Evolutionary conservation across 2,113 vertebrate genomes (phyloP).

Genomic region (Alaudala cheleensis): DNA sequence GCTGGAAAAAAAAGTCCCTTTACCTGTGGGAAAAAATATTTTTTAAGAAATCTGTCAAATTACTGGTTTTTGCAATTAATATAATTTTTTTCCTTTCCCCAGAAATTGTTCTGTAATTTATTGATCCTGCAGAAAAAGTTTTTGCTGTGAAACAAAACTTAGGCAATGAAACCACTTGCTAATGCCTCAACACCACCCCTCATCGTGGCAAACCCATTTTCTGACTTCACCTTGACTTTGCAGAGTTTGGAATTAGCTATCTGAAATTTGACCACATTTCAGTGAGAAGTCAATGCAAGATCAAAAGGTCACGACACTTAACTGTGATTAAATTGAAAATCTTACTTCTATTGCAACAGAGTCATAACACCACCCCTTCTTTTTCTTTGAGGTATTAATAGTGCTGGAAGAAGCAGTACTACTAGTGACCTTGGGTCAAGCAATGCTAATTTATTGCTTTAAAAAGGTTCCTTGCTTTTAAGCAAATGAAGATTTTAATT

Average conservation of each 20-base stretch:
- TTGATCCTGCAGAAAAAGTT: background rate
- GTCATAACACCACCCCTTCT: conserved; percentile 53
- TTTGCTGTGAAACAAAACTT: conserved; percentile 8
- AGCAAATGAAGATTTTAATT: conserved; percentile 73
- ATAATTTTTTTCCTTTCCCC: background rate
- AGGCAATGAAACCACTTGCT: background rate
- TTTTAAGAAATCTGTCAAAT: background rate
- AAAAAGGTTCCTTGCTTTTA: conserved; percentile 67
- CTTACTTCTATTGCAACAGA: conserved; percentile 55
- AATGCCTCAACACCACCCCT: background rate
- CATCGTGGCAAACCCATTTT: background rate
- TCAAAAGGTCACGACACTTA: conserved; percentile 63
- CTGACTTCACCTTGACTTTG: conserved; percentile 59
- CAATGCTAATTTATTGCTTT: conserved; percentile 65
- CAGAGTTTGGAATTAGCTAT: conserved; percentile 32
- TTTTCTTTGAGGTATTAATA: conserved; percentile 68
- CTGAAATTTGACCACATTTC: conserved; percentile 68
- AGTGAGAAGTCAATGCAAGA: conserved; percentile 52
- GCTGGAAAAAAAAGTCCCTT: background rate
- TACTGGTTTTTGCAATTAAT: background rate
- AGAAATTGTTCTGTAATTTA: background rate
- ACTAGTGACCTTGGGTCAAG: conserved; percentile 54
- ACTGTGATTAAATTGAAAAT: conserved; percentile 70
- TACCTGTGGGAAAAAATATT: background rate
- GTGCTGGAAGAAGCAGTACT: conserved; percentile 46